Evolutionary conservation across 1,140 invertebrate species (phyloP), one percentile per base, ranked within the genome.

Genomic region (Elysia chlorotica): DNA sequence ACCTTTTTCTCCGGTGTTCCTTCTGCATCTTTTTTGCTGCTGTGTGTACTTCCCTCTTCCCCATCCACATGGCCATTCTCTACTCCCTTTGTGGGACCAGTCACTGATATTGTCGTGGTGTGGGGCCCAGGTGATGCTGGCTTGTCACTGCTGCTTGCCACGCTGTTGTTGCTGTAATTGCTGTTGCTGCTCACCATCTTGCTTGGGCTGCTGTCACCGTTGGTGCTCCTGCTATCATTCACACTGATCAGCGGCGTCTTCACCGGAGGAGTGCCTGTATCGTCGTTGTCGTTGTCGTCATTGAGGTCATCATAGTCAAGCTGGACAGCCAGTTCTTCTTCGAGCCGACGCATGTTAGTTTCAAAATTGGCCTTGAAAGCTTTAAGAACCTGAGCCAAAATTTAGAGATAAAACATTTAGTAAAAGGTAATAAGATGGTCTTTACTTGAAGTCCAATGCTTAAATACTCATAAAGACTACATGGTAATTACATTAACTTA

Each of bases 51-150:
- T n/a, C 1, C 38, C 4, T 33, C 53, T 4, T 35, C 48, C 30
- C 6, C 38, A 19, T 2, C n/a, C 14, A 68, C 65, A 23, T 30
- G 48, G n/a, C 63, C 53, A 38, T 59, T 66, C 25, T 66, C 62
- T n/a, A n/a, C n/a, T n/a, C n/a, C n/a, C n/a, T 66, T 73, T 19
- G 31, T 67, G 0, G 74, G 54, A 17, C 48, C 74, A 10, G 71
- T 75, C 28, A 71, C 61, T n/a, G 37, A 67, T 25, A 75, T 68
- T 30, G 69, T 68, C 25, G 74, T 57, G 10, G 68, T 33, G 21
- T 75, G 56, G 17, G 63, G 65, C 17, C 69, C 69, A n/a, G n/a
- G n/a, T n/a, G n/a, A n/a, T n/a, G n/a, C n/a, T n/a, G n/a, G n/a
- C n/a, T n/a, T n/a, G n/a, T n/a, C n/a, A n/a, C n/a, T n/a, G n/a